Conservation (phyloP, 1,140 invertebrate species). For the Latrodectus geometricus region DNA sequence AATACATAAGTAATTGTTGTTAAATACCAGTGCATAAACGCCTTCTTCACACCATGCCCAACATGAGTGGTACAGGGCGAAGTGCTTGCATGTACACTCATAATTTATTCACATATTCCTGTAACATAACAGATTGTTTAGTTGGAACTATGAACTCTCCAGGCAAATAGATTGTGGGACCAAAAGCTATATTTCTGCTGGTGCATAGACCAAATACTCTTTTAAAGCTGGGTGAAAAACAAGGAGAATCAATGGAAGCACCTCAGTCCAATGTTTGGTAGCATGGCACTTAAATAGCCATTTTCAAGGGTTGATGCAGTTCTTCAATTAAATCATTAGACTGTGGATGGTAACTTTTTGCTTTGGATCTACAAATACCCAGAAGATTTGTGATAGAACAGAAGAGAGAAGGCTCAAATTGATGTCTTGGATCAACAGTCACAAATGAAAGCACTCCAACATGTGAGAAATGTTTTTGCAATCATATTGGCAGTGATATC, state of each 20-base stretch:
- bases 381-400: not conserved
- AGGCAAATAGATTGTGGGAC: not conserved
- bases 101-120: not conserved
- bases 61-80: not conserved
- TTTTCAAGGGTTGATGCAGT: not conserved
- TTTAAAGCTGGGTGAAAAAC: not conserved
- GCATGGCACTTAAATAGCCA: not conserved
- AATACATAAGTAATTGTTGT: not conserved
- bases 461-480: too few species aligned
- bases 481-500: too few species aligned
- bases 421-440: too few species aligned
- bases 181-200: not conserved
- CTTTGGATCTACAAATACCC: not conserved
- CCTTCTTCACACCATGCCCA: too few species aligned
- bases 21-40: not conserved
- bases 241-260: not conserved
- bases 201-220: not conserved
- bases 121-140: not conserved
- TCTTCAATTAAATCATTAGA: not conserved
- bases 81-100: not conserved
- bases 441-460: too few species aligned
- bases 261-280: not conserved
- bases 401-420: not conserved
- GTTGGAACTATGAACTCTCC: not conserved
- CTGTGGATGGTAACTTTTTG: not conserved